Evolutionary conservation across 2,797 vertebrate species (phyloP), one percentile per base, ranked within the genome.

Genomic region (Coreius guichenoti): DNA sequence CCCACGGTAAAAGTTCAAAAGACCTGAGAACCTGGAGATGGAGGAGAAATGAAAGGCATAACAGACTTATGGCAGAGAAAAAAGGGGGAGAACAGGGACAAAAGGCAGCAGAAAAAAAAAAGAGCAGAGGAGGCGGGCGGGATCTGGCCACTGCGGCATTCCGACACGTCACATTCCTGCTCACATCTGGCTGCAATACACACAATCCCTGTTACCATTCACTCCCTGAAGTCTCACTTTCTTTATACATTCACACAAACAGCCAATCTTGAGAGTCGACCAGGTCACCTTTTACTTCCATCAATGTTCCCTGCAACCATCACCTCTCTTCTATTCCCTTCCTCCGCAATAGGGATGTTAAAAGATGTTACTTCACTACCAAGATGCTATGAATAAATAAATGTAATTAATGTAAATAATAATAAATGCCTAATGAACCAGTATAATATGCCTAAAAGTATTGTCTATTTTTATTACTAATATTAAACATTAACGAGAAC

Each of bases 171-270:
- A 95, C 93, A 95, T 95, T 96, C 94, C 93, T 94, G 90, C 91
- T 94, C 95, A 95, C 95, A 95, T 96, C 95, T 95, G 95, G 94
- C 94, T 95, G 93, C 94, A 95, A 95, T 94, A 94, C 94, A 94
- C 92, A 92, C 45, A 80, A 90, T 93, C 86, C 89, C 90, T 61
- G 88, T 91, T 92, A 88, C 91, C 84, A 87, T 84, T 83, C 80
- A 78, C 82, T 86, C 87, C 81, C 75, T 56, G 49, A 86, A 86
- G 73, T 70, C 83, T 83, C 78, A 73, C 87, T 80, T 19, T 82
- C 73, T 56, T 81, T 58, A 45, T 63, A 80, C 85, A 51, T 68
- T 80, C 29, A 77, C 80, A 86, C 58, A 16, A 70, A 73, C 61
- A 76, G 61, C 19, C 82, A 75, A 79, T 85, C 68, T 63, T 36